Conservation (phyloP, 1,140 invertebrate genomes). For the Thaumetopoea pityocampa region DNA sequence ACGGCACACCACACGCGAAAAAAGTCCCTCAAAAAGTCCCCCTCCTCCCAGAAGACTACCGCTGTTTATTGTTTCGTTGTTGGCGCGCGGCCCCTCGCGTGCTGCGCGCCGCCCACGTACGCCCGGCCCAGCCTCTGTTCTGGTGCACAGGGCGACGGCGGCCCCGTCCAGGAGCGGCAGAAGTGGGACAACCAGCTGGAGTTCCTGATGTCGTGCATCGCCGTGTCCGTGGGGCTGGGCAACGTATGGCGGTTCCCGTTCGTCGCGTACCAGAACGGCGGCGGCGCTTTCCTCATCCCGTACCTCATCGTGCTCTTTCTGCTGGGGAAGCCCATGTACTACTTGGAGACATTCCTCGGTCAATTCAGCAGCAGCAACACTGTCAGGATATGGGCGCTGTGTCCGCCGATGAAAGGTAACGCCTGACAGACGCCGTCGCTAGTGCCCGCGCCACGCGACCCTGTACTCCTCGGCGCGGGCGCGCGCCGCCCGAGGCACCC, state of each 20-base stretch:
- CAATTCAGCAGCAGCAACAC: slow-evolving; percentile 86
- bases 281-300: slow-evolving; percentile 89
- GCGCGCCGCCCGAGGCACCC: too few relatives aligned
- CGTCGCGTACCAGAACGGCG: slow-evolving; percentile 89
- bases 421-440: too few relatives aligned
- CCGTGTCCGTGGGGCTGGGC: slow-evolving; percentile 91
- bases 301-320: slow-evolving; percentile 89
- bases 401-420: slow-evolving; percentile 81
- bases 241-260: slow-evolving; percentile 94
- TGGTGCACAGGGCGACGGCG: slow-evolving; percentile 5
- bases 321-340: slow-evolving; percentile 93
- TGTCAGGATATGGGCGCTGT: slow-evolving; percentile 79
- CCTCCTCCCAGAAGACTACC: too few relatives aligned
- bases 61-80: too few relatives aligned
- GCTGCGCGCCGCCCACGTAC: too few relatives aligned
- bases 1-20: too few relatives aligned
- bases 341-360: slow-evolving; percentile 89
- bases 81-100: too few relatives aligned
- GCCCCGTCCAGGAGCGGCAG: slow-evolving; percentile 53
- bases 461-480: too few relatives aligned
- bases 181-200: slow-evolving; percentile 91
- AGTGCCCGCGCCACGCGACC: too few relatives aligned
- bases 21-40: too few relatives aligned
- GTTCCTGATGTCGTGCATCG: slow-evolving; percentile 92
- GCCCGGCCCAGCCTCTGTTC: too few relatives aligned